Conservation (phyloP, 2,113 vertebrate species). For the Burhinus oedicnemus region DNA sequence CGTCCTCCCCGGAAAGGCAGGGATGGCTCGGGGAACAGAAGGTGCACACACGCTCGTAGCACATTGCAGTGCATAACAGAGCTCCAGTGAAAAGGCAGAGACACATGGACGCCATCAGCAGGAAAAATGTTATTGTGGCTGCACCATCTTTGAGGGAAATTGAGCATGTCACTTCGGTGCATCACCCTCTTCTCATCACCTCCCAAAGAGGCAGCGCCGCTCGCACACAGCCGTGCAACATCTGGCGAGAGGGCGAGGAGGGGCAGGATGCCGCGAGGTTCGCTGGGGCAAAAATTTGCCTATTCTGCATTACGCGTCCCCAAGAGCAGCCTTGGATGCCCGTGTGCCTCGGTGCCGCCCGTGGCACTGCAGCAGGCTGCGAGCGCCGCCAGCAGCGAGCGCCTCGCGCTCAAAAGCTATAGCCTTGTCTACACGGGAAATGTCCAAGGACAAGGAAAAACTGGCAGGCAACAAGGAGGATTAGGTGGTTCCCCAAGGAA, state of each 20-base stretch:
- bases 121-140: constrained; percentile 49
- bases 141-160: constrained; percentile 61
- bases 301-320: fast-evolving
- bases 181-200: constrained; percentile 58
- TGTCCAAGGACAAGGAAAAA: constrained; percentile 51
- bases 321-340: background rate
- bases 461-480: constrained; percentile 21
- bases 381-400: background rate
- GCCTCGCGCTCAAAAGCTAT: background rate
- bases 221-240: background rate
- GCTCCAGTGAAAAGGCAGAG: constrained; percentile 15
- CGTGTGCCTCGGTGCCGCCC: fast-evolving
- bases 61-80: background rate
- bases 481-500: constrained; percentile 46
- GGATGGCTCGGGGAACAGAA: background rate
- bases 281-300: background rate
- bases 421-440: background rate
- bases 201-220: constrained; percentile 9
- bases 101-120: constrained; percentile 61
- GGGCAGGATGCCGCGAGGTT: background rate
- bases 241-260: background rate
- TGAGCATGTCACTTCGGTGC: constrained; percentile 43
- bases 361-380: background rate
- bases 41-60: background rate
- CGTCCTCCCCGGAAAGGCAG: background rate